Conservation (phyloP, 1,140 invertebrate species). For the Popillia japonica region DNA sequence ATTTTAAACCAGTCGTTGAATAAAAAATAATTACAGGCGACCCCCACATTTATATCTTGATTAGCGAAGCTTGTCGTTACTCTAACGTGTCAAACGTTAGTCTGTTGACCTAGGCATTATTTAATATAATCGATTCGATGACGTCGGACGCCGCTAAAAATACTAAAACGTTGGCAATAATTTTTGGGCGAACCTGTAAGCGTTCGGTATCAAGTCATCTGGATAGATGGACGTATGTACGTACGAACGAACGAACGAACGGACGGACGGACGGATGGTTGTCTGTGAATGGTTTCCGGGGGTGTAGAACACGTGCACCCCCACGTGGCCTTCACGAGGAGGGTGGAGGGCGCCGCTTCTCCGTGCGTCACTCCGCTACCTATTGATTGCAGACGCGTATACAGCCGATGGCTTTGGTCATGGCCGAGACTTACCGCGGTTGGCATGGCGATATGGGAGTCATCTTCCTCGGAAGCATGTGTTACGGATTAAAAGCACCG, state of each 20-base stretch:
- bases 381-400: slow-evolving; percentile 53
- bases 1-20: neutral
- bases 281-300: slow-evolving; percentile 46
- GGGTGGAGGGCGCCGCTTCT: slow-evolving; percentile 45
- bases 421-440: slow-evolving; percentile 46
- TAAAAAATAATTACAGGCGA: neutral
- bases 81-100: neutral
- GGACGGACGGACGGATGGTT: no score
- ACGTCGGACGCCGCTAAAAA: neutral
- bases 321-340: slow-evolving; percentile 51
- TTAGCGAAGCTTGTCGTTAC: neutral
- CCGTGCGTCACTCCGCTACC: slow-evolving; percentile 51
- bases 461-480: neutral
- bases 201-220: slow-evolving; percentile 7
- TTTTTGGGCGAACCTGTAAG: no score
- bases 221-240: no score
- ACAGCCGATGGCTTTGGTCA: slow-evolving; percentile 47
- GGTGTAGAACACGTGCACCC: slow-evolving; percentile 47
- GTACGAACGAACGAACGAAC: no score
- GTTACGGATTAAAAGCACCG: slow-evolving; percentile 2
- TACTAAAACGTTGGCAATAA: no score
- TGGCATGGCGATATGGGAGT: slow-evolving; percentile 46
- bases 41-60: neutral
- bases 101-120: slow-evolving; percentile 24
- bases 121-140: neutral